Evolutionary conservation across 2,888 invertebrate species (phyloP), one percentile per base, ranked within the genome.

Genomic region (Noctuana brunneofusca): DNA sequence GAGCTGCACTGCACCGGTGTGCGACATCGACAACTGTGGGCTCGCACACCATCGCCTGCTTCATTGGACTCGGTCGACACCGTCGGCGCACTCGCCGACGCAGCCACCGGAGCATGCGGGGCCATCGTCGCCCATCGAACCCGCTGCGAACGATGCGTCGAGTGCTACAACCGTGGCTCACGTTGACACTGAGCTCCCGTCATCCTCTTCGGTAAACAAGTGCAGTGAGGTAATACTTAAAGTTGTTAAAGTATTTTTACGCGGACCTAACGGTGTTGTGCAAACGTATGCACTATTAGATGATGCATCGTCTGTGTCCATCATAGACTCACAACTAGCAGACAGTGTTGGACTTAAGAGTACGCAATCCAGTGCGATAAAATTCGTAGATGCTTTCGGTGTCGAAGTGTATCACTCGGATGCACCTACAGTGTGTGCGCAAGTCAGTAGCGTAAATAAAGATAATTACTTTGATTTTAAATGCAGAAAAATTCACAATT

Each of bases 21-120:
- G 68, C 14, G 56, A 65, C n/a, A 32, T 64, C 12, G 59, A 67
- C 16, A 22, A 52, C 12, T 68, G 69, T 35, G 66, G 66, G 0
- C 53, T 64, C 8, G 46, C 52, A 8, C 69, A 70, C 24, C 67
- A 70, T 16, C 52, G 48, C 9, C 27, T 68, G 22, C 24, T 67
- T 4, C 68, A 67, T 52, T 58, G 18, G 11, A 43, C 43, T 9
- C 43, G 43, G 43, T 18, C 18, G 18, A 18, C 18, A 18, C 16
- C 16, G 16, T 9, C 43, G 43, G 43, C 18, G 11, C 11, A 3
- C 11, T 43, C 43, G 43, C 43, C 11, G 14, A n/a, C 38, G 35
- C 35, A 12, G 43, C 18, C 16, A 16, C 41, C 9, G 41, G 3
- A 0, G 9, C 41, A 16, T 16, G 9, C 41, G 16, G 8, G 16